Percentiles rank a stretch among this genome's conserved stretches.
phyloP scores from a whole-genome alignment of 2,113 vertebrate genomes.

The Ginglymostoma cirratum region DNA sequence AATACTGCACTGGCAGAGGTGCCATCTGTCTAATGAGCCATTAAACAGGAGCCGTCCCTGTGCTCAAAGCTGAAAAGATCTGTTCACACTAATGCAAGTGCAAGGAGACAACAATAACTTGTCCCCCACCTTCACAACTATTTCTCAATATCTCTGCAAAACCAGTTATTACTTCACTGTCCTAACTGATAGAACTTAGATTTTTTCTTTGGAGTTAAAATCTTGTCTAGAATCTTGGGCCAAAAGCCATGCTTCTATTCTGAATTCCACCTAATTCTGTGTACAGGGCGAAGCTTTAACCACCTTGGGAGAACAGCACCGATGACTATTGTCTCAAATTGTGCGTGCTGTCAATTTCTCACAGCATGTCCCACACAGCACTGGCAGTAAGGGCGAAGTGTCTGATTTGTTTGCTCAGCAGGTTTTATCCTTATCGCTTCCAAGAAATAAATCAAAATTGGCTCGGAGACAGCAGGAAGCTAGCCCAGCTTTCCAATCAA shows the following conservation, averaged over 20 bases:
- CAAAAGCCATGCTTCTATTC: neutral
- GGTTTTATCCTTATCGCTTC: neutral
- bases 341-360: neutral
- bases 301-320: neutral
- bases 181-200: neutral
- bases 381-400: neutral
- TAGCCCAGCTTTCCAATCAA: slow-evolving; percentile 14
- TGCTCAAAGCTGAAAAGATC: too few relatives aligned
- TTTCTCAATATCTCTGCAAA: neutral
- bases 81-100: neutral
- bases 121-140: too few relatives aligned
- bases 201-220: neutral
- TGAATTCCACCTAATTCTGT: neutral
- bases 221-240: neutral
- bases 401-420: neutral
- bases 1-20: too few relatives aligned
- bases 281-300: neutral
- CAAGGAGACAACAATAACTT: neutral
- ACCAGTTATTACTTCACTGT: neutral
- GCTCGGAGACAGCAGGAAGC: neutral
- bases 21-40: too few relatives aligned
- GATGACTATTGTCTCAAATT: neutral
- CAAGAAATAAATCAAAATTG: slow-evolving; percentile 23
- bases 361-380: neutral
- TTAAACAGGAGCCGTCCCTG: too few relatives aligned